These are phyloP conservation scores for Tigriopus californicus DNA, from an alignment of 2,888 invertebrate species.

Conservation along the genomic window DNA sequence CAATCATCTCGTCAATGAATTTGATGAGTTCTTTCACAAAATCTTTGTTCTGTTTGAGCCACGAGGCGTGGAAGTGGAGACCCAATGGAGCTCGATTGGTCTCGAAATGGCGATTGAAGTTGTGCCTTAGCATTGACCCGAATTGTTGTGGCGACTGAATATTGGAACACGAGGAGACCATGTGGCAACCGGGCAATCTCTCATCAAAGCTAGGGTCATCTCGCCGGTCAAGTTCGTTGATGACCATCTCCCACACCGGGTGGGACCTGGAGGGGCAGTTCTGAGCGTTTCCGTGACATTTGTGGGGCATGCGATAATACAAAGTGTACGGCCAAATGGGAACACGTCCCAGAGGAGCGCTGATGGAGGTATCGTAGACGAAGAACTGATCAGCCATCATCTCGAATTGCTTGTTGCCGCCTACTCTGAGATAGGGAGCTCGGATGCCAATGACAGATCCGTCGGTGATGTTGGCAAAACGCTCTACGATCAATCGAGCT, in stretches of 20 bases:
- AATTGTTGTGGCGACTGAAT: slow-evolving; percentile 29
- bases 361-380: slow-evolving; percentile 83
- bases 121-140: slow-evolving; percentile 58
- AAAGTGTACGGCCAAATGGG: slow-evolving; percentile 95
- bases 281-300: slow-evolving; percentile 80
- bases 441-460: slow-evolving; percentile 72
- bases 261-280: slow-evolving; percentile 65
- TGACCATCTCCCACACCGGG: slow-evolving; percentile 90
- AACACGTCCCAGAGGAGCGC: slow-evolving; percentile 65
- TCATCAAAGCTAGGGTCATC: slow-evolving; percentile 87
- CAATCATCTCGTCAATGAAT: slow-evolving; percentile 80
- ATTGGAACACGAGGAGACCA: slow-evolving; percentile 84
- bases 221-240: slow-evolving; percentile 81
- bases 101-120: slow-evolving; percentile 81
- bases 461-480: slow-evolving; percentile 78
- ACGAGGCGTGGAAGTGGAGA: slow-evolving; percentile 75
- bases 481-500: slow-evolving; percentile 46
- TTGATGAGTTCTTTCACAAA: slow-evolving; percentile 75
- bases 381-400: slow-evolving; percentile 94
- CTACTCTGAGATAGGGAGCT: slow-evolving; percentile 71
- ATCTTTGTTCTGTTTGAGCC: slow-evolving; percentile 83
- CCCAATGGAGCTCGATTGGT: slow-evolving; percentile 75
- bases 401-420: slow-evolving; percentile 84
- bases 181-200: slow-evolving; percentile 73
- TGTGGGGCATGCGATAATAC: slow-evolving; percentile 89